Evolutionary conservation across 2,888 invertebrate genomes (phyloP).

Genomic region (Itoplectis maculator): DNA sequence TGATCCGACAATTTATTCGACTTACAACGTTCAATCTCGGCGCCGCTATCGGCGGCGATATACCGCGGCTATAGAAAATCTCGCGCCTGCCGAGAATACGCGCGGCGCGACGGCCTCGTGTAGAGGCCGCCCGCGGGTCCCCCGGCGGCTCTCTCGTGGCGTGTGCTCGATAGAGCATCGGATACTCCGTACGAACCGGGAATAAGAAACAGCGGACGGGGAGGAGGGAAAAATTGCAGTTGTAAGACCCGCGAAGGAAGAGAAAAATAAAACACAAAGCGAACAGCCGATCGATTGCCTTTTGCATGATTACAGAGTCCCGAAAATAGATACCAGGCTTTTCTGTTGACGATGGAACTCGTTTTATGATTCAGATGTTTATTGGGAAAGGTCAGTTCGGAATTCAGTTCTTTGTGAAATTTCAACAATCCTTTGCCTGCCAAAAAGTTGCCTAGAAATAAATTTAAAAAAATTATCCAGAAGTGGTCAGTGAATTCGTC

Average conservation of each 20-base stretch:
- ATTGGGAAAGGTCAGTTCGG: too few species aligned
- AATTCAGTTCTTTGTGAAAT: too few species aligned
- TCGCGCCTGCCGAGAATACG: constrained; percentile 53
- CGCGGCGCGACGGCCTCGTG: too few species aligned
- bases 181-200: constrained; percentile 46
- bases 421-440: too few species aligned
- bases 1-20: constrained; percentile 63
- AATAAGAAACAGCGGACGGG: constrained; percentile 34
- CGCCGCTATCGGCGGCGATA: constrained; percentile 51
- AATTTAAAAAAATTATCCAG: too few species aligned
- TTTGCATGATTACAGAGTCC: constrained; percentile 15
- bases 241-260: background rate
- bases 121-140: constrained; percentile 24
- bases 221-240: constrained; percentile 8
- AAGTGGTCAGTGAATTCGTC: too few species aligned
- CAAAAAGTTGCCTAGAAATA: too few species aligned
- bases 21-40: constrained; percentile 65
- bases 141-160: constrained; percentile 48
- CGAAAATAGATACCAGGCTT: constrained; percentile 31
- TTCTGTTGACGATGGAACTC: background rate
- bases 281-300: constrained; percentile 35
- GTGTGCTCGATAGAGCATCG: constrained; percentile 43
- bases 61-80: constrained; percentile 60
- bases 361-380: background rate
- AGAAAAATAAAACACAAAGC: constrained; percentile 17